phyloP scores from a whole-genome alignment of 2,113 vertebrate species.

The Tragulus kanchil region DNA sequence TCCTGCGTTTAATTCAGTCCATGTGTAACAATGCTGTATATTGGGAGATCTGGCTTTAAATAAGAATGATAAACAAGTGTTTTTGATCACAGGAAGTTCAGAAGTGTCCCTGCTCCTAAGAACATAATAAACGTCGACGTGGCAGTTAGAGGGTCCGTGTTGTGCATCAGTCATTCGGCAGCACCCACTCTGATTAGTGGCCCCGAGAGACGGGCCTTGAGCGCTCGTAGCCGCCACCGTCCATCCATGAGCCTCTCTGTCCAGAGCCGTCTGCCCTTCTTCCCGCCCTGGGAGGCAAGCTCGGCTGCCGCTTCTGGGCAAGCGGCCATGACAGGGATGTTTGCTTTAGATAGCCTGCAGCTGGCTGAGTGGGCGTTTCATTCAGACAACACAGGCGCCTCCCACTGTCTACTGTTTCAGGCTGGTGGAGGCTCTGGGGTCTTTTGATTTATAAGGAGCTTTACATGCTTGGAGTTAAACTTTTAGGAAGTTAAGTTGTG shows the following conservation, averaged over 20 bases:
- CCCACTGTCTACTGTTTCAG: background rate
- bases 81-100: conserved; percentile 78
- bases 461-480: background rate
- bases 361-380: conserved; percentile 76
- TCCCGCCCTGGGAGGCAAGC: conserved; percentile 65
- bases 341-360: conserved; percentile 79
- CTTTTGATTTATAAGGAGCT: background rate
- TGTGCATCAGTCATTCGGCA: background rate
- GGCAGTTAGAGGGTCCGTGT: background rate
- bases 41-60: conserved; percentile 66
- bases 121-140: conserved; percentile 31
- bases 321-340: conserved; percentile 68
- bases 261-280: conserved; percentile 39
- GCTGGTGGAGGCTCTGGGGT: background rate
- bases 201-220: background rate
- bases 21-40: conserved; percentile 57
- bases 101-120: conserved; percentile 60
- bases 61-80: conserved; percentile 68
- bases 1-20: conserved; percentile 81
- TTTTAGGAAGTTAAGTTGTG: background rate
- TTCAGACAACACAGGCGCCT: conserved; percentile 56
- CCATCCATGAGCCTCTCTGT: background rate
- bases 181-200: background rate
- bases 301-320: conserved; percentile 81
- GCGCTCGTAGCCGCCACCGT: background rate